Percentiles rank a stretch among this genome's conserved stretches.
phyloP scores from a whole-genome alignment of 2,797 vertebrate species.

The Acrossocheilus fasciatus region DNA sequence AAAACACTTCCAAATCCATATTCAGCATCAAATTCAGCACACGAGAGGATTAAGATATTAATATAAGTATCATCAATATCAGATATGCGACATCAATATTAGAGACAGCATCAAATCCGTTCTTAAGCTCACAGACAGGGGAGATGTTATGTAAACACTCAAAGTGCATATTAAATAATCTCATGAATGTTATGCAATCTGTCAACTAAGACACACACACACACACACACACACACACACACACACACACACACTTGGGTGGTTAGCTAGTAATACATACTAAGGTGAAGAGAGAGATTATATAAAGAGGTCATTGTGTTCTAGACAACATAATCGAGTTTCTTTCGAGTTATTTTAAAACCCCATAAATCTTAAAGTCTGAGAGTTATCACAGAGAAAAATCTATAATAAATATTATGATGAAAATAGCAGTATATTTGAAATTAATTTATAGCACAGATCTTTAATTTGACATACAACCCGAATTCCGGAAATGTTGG shows the following conservation, averaged over 20 bases:
- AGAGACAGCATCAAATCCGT: constrained; percentile 8
- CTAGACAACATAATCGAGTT: neutral
- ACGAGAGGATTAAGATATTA: constrained; percentile 1
- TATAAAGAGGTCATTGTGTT: constrained; percentile 7
- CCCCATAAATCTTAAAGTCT: neutral
- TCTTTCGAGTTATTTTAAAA: neutral
- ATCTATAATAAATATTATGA: neutral
- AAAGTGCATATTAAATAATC: constrained; percentile 54
- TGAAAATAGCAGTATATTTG: neutral
- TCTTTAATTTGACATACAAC: neutral
- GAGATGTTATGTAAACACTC: constrained; percentile 54
- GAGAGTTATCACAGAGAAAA: neutral
- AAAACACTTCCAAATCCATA: neutral
- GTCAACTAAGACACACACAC: constrained; percentile 34
- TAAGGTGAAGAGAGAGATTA: constrained; percentile 27
- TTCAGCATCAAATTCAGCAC: constrained; percentile 18
- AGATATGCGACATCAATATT: neutral
- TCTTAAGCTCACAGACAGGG: constrained; percentile 42
- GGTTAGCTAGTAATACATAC: constrained; percentile 18
- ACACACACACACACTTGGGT: neutral
- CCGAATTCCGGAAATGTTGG: too few species aligned
- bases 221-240: neutral
- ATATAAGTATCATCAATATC: constrained; percentile 18
- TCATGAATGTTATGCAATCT: constrained; percentile 52
- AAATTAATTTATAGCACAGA: neutral